These are phyloP conservation scores for Trichosurus vulpecula DNA, from an alignment of 2,797 vertebrate species.

Conservation along the genomic window DNA sequence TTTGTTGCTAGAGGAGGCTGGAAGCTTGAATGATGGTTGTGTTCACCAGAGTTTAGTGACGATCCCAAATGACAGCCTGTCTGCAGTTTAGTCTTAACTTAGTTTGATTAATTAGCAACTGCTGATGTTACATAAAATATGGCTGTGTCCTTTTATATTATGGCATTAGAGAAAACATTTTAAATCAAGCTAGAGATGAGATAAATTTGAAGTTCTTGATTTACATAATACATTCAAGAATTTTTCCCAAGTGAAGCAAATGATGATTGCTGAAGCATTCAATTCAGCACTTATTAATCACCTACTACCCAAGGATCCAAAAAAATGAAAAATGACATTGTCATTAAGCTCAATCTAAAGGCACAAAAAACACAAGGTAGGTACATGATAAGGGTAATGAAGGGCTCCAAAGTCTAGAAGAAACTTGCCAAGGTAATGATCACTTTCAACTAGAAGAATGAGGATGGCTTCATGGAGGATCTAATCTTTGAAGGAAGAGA, in stretches of 20 bases:
- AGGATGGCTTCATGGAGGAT: neutral
- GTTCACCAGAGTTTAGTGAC: constrained; percentile 58
- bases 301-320: neutral
- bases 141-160: constrained; percentile 68
- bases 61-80: constrained; percentile 36
- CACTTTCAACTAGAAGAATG: neutral
- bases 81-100: constrained; percentile 73
- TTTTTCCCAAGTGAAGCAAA: constrained; percentile 60
- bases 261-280: constrained; percentile 33
- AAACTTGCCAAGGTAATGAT: neutral
- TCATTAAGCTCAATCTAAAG: neutral
- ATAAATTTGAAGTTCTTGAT: constrained; percentile 72
- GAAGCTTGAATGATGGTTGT: constrained; percentile 66
- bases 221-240: constrained; percentile 69
- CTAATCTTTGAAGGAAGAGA: neutral
- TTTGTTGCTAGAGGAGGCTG: constrained; percentile 60
- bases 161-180: constrained; percentile 68
- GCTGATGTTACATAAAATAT: constrained; percentile 64
- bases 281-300: neutral
- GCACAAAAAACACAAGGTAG: neutral
- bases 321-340: neutral
- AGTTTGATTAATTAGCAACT: constrained; percentile 73
- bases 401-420: neutral
- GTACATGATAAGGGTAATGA: neutral
- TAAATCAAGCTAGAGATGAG: constrained; percentile 75